Evolutionary conservation across 2,888 invertebrate species (phyloP).

Genomic region (Idaea biselata): DNA sequence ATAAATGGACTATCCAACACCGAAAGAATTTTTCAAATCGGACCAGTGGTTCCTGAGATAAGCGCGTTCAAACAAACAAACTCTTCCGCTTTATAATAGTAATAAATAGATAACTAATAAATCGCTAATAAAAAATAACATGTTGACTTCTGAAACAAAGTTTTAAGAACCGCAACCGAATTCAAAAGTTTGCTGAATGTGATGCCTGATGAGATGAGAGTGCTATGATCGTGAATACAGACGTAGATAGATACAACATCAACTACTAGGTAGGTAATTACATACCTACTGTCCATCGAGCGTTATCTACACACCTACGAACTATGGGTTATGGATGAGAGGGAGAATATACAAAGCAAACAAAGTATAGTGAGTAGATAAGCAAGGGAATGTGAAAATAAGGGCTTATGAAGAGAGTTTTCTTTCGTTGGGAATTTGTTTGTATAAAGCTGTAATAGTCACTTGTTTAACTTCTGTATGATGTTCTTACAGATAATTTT

Average conservation of each 20-base stretch:
- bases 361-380: conserved; percentile 47
- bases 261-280: not conserved
- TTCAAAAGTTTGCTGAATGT: conserved; percentile 15
- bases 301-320: not conserved
- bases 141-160: conserved; percentile 4
- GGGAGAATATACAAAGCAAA: conserved; percentile 51
- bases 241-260: conserved; percentile 9
- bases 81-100: no score
- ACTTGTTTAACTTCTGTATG: no score
- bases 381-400: conserved; percentile 41
- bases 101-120: no score
- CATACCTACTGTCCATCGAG: not conserved
- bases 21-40: no score
- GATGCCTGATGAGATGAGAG: conserved; percentile 17
- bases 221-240: conserved; percentile 11
- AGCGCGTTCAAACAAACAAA: no score
- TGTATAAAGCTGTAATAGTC: not conserved
- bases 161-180: conserved; percentile 23
- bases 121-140: not conserved
- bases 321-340: conserved; percentile 27
- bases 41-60: no score
- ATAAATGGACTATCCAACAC: no score
- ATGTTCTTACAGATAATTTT: no score
- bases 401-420: conserved; percentile 32
- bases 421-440: conserved; percentile 7